These are phyloP conservation scores for Corapipo altera DNA, from an alignment of 2,113 vertebrate genomes.

Conservation along the genomic window DNA sequence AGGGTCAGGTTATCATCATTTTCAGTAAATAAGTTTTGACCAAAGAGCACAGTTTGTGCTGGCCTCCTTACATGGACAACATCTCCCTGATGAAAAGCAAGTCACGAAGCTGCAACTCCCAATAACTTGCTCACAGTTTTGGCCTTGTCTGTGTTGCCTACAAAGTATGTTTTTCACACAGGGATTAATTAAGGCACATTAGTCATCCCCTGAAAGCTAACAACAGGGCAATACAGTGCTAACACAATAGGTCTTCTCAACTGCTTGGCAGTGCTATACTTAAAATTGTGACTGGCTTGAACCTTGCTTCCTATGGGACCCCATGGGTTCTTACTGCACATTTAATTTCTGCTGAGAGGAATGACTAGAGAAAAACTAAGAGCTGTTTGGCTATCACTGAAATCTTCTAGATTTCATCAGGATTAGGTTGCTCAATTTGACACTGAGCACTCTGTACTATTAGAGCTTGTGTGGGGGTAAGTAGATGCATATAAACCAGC, in stretches of 20 bases:
- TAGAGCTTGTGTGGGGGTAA: neutral
- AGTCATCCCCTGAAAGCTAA: slow-evolving; percentile 15
- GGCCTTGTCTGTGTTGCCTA: neutral
- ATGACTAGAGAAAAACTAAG: neutral
- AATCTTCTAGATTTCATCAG: neutral
- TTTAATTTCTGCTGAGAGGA: neutral
- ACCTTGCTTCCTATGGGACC: neutral
- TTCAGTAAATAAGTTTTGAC: neutral
- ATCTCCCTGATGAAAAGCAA: neutral
- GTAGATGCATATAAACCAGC: neutral
- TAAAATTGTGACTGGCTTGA: neutral
- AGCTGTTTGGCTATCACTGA: neutral
- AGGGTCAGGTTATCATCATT: neutral
- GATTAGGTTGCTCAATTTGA: neutral
- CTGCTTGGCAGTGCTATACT: neutral
- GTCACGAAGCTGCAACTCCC: neutral
- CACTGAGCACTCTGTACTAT: neutral
- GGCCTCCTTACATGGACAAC: fast-evolving
- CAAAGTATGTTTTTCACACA: slow-evolving; percentile 10
- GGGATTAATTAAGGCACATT: slow-evolving; percentile 41
- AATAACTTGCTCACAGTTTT: neutral
- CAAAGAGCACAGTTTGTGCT: neutral
- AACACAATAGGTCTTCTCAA: slow-evolving; percentile 5
- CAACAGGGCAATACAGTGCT: neutral
- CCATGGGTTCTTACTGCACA: neutral